Evolutionary conservation across 2,113 vertebrate genomes (phyloP).

Genomic region (Nematolebias whitei): DNA sequence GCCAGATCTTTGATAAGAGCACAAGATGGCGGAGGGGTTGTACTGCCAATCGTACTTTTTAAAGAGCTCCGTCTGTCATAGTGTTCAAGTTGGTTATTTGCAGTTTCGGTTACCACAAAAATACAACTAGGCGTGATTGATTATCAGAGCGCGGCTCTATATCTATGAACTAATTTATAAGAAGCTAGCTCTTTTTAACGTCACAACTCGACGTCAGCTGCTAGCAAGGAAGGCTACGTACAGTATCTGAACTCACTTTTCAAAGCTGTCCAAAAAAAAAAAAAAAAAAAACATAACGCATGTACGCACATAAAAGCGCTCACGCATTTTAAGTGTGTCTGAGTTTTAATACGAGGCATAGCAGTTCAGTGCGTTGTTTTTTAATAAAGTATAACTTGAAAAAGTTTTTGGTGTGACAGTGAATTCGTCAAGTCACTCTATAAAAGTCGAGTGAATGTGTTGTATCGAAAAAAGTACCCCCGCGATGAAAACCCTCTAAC

Average conservation of each 20-base stretch:
- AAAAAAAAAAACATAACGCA: no score
- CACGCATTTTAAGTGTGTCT: no score
- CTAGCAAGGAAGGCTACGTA: constrained; percentile 51
- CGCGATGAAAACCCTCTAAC: not conserved
- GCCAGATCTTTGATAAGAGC: constrained; percentile 80
- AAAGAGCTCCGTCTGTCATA: not conserved
- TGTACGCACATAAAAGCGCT: not conserved
- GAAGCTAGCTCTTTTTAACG: constrained; percentile 29
- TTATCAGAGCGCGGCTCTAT: not conserved
- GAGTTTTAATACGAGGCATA: not conserved
- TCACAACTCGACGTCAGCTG: constrained; percentile 35
- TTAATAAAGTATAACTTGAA: constrained; percentile 39
- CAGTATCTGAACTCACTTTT: constrained; percentile 48
- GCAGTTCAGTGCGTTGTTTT: not conserved
- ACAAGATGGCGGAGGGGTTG: constrained; percentile 85
- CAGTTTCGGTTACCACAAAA: not conserved
- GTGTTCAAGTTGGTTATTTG: not conserved
- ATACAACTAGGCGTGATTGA: not conserved
- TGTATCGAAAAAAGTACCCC: not conserved
- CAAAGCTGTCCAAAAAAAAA: constrained; percentile 3
- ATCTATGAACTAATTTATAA: not conserved
- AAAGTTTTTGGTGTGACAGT: constrained; percentile 67
- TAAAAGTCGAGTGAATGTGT: constrained; percentile 26
- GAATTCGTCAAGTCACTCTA: constrained; percentile 17
- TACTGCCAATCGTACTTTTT: constrained; percentile 63